These are phyloP conservation scores for Geopemphigus sp. DNA, from an alignment of 1,140 invertebrate genomes.

Conservation along the genomic window DNA sequence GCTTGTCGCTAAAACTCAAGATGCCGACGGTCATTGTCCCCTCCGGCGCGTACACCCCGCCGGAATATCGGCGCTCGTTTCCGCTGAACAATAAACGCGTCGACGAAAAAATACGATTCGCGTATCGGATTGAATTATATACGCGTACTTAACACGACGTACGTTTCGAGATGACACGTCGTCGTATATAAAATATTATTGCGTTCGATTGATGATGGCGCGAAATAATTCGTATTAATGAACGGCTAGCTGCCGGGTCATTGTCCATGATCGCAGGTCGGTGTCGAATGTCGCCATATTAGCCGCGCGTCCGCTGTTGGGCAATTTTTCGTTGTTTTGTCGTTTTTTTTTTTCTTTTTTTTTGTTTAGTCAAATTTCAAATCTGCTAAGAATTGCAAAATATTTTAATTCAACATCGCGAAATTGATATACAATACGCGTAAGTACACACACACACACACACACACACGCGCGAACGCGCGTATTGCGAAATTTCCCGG, in stretches of 20 bases:
- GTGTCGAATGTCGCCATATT: conserved; percentile 30
- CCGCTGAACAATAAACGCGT: not conserved
- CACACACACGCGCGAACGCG: no score
- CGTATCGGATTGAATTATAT: no score
- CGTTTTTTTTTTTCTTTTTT: no score
- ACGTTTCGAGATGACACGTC: conserved; percentile 3
- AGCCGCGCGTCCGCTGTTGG: conserved; percentile 15
- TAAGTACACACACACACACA: not conserved
- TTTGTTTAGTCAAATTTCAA: not conserved
- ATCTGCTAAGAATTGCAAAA: conserved; percentile 39
- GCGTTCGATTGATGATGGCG: conserved; percentile 3
- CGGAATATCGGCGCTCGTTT: conserved; percentile 8
- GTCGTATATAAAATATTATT: not conserved
- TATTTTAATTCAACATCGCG: not conserved
- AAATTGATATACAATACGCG: not conserved
- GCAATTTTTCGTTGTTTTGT: conserved; percentile 20
- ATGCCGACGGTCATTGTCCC: conserved; percentile 37
- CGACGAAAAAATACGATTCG: not conserved
- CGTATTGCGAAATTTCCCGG: not conserved
- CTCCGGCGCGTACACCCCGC: not conserved
- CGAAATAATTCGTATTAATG: conserved; percentile 44
- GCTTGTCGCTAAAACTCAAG: not conserved
- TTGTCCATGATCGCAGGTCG: conserved; percentile 37
- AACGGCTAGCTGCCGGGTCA: conserved; percentile 16
- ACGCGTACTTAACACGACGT: not conserved